Percentiles rank a stretch among this genome's conserved stretches.
Evolutionary conservation across 2,888 invertebrate species (phyloP).

Genomic region (Margaritifera margaritifera): DNA sequence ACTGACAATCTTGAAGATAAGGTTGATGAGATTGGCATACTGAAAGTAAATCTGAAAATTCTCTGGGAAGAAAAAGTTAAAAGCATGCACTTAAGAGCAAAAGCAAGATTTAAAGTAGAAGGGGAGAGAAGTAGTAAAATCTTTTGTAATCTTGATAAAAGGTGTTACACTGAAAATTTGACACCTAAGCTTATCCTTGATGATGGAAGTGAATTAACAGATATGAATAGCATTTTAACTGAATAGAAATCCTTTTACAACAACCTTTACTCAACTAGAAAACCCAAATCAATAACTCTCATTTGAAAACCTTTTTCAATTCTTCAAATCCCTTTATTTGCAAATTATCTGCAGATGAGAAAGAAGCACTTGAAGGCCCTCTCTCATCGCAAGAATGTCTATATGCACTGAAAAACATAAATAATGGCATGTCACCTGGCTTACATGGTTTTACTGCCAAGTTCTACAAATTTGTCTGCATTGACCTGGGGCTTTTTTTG

Average conservation of each 20-base stretch:
- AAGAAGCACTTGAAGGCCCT: constrained; percentile 2
- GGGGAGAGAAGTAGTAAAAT: constrained; percentile 1
- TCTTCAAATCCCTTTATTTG: constrained; percentile 4
- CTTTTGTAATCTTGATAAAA: constrained; percentile 1
- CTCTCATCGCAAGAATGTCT: constrained; percentile 4
- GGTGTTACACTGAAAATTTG: neutral
- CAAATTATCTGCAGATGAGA: constrained; percentile 4
- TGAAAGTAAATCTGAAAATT: too few relatives aligned
- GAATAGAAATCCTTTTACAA: constrained; percentile 8
- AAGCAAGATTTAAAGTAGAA: neutral
- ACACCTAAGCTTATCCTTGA: neutral
- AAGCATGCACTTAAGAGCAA: too few relatives aligned
- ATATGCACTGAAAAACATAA: constrained; percentile 8
- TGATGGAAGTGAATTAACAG: neutral
- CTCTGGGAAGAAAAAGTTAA: too few relatives aligned
- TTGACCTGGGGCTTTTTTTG: too few relatives aligned
- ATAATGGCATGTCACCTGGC: constrained; percentile 8
- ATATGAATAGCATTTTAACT: neutral
- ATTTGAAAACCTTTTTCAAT: constrained; percentile 1
- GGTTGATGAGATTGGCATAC: too few relatives aligned
- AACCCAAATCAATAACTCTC: neutral
- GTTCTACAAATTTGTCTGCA: neutral
- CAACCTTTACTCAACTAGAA: constrained; percentile 3
- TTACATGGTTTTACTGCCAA: constrained; percentile 2
- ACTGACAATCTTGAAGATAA: too few relatives aligned